Evolutionary conservation across 30 jellyfish, hydroid and myxozoan genomes (phyloP), one percentile per base, ranked within the genome.

Genomic region (Mastigias papua): DNA sequence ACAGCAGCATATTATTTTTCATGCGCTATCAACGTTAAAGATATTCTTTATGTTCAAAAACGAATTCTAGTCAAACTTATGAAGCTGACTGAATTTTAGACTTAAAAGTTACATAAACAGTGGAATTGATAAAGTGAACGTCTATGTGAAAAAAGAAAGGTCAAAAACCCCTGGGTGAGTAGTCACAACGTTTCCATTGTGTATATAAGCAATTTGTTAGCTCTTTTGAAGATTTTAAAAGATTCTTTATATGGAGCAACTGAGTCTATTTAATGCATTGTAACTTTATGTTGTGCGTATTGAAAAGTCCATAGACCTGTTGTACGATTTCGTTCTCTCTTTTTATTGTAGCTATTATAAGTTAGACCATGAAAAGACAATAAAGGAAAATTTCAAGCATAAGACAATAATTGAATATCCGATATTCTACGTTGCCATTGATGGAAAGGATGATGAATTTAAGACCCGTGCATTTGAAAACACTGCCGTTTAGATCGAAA

Each of bases 391-490:
- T 49, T 42, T 83, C 80, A 69, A 74, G 25, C 20, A 31, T 31
- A 83, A 83, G 58, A 70, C 86, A 16, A 46, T 83, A 25, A 8
- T 69, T 31, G 92, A 83, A 46, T 83, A 83, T 33, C 92, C 92
- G 34, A 73, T 57, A 19, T 70, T 83, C 42, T 35, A 51, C 57
- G 80, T 83, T 30, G 19, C 78, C 46, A 60, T 83, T 83, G 57
- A 51, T 49, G 92, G 92, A 22, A 83, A 73, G 54, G 92, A 83
- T 54, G 76, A 77, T 1, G 49, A 58, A 20, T 77, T 72, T 42
- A 54, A 54, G 20, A 6, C 3, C 7, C 25, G 17, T 19, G 3
- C 67, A 3, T 54, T 10, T 54, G 67, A 54, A 54, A 54, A 54
- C 7, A 21, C 20, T 42, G 13, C 54, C 54, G 13, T 42, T 4